phyloP scores from a whole-genome alignment of 2,888 invertebrate genomes.

The Oscheius sp. region DNA sequence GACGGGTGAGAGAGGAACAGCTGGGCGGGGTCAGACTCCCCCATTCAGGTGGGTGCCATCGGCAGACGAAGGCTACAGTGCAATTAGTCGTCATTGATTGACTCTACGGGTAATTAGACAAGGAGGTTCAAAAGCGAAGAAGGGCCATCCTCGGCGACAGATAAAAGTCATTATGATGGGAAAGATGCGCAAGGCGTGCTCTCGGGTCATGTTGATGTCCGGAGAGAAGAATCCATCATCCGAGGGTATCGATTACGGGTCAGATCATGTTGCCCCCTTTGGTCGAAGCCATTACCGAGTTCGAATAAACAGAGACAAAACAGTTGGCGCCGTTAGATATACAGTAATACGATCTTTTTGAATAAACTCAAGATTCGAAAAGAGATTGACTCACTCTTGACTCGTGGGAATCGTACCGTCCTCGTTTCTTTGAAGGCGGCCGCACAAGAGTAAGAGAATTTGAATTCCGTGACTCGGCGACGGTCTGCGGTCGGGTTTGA shows the following conservation, averaged over 20 bases:
- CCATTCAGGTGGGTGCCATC: conserved; percentile 12
- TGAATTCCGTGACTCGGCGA: neutral
- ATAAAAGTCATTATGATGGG: conserved; percentile 12
- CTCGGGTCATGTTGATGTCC: neutral
- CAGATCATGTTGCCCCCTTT: conserved; percentile 27
- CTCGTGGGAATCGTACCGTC: neutral
- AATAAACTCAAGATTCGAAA: neutral
- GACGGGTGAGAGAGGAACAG: neutral
- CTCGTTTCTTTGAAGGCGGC: neutral
- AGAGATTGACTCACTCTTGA: neutral
- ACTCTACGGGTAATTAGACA: neutral
- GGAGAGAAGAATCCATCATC: conserved; percentile 2
- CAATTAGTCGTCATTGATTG: conserved; percentile 20
- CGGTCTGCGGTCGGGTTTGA: neutral
- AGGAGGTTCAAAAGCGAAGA: neutral
- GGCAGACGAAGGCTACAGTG: neutral
- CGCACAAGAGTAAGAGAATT: neutral
- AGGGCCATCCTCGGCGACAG: conserved; percentile 1
- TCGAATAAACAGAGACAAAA: conserved; percentile 28
- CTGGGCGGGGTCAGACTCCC: conserved; percentile 21
- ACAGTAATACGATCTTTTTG: conserved; percentile 4
- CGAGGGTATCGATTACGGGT: conserved; percentile 18
- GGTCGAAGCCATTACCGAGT: conserved; percentile 23
- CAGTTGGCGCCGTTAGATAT: conserved; percentile 8
- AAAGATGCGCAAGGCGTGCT: neutral